phyloP scores from a whole-genome alignment of 2,888 invertebrate genomes.

The Caenorhabditis sp. region DNA sequence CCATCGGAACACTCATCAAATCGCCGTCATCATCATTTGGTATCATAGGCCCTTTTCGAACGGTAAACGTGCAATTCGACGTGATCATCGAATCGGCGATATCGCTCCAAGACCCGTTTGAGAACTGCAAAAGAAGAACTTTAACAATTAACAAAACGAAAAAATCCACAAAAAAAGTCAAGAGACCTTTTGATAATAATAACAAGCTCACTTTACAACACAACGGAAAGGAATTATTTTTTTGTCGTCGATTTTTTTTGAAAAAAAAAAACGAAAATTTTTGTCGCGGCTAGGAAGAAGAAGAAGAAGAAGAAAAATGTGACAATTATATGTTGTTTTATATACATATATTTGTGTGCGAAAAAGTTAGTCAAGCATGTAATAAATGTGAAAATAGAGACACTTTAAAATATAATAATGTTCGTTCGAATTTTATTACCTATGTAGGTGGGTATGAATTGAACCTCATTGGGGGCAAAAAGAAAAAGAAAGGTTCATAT shows the following conservation, averaged over 20 bases:
- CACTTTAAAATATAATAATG: no score
- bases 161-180: no score
- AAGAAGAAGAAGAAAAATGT: background rate
- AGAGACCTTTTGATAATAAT: conserved; percentile 5
- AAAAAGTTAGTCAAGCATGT: conserved; percentile 1
- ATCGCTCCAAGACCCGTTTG: conserved; percentile 54
- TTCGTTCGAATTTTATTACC: no score
- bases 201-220: conserved; percentile 36
- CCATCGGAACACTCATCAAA: conserved; percentile 45
- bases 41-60: conserved; percentile 34
- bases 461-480: no score
- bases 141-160: no score
- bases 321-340: conserved; percentile 15
- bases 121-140: no score
- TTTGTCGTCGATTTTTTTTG: background rate
- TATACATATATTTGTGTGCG: background rate
- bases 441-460: no score
- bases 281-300: no score
- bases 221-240: background rate
- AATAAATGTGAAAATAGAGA: background rate
- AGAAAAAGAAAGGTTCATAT: no score
- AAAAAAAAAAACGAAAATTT: background rate
- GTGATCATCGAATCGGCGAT: conserved; percentile 47
- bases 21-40: conserved; percentile 38
- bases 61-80: conserved; percentile 43